Conservation (phyloP, 35 echinoderm and acorn worm species). For the Apostichopus japonicus region DNA sequence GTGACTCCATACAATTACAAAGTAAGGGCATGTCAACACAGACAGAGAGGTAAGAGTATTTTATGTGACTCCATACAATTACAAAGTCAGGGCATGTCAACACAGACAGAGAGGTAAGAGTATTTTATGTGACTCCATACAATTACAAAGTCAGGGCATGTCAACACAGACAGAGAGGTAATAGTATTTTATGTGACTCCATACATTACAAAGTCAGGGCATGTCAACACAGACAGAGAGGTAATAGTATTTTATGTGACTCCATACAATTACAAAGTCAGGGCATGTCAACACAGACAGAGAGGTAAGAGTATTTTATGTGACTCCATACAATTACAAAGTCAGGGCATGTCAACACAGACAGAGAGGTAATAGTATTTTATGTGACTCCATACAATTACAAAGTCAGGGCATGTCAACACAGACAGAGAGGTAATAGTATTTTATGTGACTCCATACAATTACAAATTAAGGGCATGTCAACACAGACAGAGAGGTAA, state of each 20-base stretch:
- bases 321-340: too few relatives aligned
- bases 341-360: conserved; percentile 88
- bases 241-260: conserved; percentile 24
- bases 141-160: conserved; percentile 54
- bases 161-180: conserved; percentile 99
- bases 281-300: conserved; percentile 97
- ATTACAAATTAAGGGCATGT: conserved; percentile 63
- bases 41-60: conserved; percentile 82
- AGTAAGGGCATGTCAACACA: conserved; percentile 96
- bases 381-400: neutral
- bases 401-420: conserved; percentile 91
- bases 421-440: conserved; percentile 92
- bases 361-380: conserved; percentile 79
- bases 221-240: conserved; percentile 98
- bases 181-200: neutral
- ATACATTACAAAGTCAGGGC: conserved; percentile 65
- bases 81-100: conserved; percentile 73
- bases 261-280: too few relatives aligned
- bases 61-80: neutral
- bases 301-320: conserved; percentile 63
- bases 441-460: neutral
- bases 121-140: neutral
- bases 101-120: conserved; percentile 92
- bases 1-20: neutral
- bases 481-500: conserved; percentile 96